Conservation (phyloP, 1,140 invertebrate genomes). For the Achatina immaculata region DNA sequence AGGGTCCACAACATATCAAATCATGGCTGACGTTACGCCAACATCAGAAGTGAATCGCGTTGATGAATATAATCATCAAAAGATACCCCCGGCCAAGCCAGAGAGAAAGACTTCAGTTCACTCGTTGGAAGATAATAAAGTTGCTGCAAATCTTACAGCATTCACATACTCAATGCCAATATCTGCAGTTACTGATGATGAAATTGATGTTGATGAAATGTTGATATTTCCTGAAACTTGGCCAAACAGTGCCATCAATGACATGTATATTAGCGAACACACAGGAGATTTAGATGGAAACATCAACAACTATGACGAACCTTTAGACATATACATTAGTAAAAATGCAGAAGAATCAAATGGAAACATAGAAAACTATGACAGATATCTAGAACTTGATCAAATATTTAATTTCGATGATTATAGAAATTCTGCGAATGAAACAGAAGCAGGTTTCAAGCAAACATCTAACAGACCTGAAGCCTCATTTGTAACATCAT, state of each 20-base stretch:
- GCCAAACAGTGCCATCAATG: neutral
- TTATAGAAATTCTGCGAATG: no score
- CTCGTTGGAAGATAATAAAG: neutral
- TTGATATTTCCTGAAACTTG: neutral
- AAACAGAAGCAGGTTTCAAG: no score
- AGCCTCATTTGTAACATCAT: neutral
- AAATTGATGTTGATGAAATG: conserved; percentile 1
- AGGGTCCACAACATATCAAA: neutral
- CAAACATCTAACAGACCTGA: neutral
- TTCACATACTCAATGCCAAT: neutral
- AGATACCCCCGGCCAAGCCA: conserved; percentile 17
- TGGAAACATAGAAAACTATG: no score
- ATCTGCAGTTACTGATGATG: neutral
- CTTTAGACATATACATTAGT: no score
- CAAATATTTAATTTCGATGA: no score
- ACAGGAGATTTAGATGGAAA: neutral
- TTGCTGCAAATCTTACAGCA: neutral
- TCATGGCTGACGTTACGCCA: neutral
- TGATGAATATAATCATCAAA: neutral
- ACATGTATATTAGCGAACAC: neutral
- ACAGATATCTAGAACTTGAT: no score
- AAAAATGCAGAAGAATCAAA: no score
- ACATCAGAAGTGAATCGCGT: neutral
- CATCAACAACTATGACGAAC: neutral
- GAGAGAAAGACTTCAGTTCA: conserved; percentile 1